Conservation (phyloP, 2,888 invertebrate species). For the Xylota sylvarum region DNA sequence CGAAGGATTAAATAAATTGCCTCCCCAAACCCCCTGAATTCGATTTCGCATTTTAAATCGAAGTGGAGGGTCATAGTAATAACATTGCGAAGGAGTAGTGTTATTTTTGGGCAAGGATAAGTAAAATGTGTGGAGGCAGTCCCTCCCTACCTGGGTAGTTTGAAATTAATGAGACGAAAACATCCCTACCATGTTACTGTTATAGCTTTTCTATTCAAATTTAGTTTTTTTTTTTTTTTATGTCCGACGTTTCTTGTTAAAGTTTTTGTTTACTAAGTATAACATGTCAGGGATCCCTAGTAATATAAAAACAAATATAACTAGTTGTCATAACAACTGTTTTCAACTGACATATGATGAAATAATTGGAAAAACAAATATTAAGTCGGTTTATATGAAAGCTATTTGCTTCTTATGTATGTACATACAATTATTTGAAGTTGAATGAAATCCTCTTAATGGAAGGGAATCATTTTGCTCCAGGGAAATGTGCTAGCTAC, state of each 20-base stretch:
- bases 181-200: slow-evolving; percentile 9
- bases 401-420: background rate
- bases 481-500: too few relatives aligned
- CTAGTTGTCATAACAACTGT: slow-evolving; percentile 44
- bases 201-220: background rate
- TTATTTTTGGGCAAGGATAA: background rate
- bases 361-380: slow-evolving; percentile 12
- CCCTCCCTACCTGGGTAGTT: background rate
- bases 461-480: background rate
- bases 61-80: background rate
- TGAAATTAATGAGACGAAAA: slow-evolving; percentile 34
- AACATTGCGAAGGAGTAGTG: background rate
- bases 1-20: slow-evolving; percentile 26
- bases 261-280: background rate
- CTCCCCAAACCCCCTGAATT: background rate
- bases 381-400: background rate
- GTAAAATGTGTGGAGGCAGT: background rate
- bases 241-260: background rate
- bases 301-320: slow-evolving; percentile 6
- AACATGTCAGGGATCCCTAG: background rate
- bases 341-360: background rate
- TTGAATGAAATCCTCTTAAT: slow-evolving; percentile 26
- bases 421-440: slow-evolving; percentile 12
- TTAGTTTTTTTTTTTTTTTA: background rate
- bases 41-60: background rate